Evolutionary conservation across 1,140 invertebrate genomes (phyloP).

Genomic region (Drosophila arizonae): DNA sequence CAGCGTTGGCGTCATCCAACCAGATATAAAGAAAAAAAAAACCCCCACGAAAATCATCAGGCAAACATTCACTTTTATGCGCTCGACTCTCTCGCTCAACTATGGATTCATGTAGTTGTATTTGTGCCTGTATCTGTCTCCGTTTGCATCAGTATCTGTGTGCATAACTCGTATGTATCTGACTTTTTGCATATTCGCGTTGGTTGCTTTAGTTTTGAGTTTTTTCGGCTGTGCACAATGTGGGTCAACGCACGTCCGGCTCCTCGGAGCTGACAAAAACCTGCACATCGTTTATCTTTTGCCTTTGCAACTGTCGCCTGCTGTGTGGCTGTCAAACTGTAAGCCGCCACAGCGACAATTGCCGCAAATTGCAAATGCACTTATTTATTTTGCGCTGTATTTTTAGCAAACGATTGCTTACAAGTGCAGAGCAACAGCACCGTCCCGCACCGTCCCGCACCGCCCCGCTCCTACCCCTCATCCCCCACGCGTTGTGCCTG

Average conservation of each 20-base stretch:
- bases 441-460: neutral
- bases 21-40: neutral
- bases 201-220: conserved; percentile 19
- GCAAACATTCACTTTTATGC: conserved; percentile 60
- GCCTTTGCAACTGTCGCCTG: conserved; percentile 60
- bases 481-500: neutral
- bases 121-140: neutral
- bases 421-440: conserved; percentile 44
- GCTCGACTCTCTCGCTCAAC: neutral
- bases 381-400: conserved; percentile 49
- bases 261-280: conserved; percentile 10
- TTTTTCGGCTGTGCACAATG: conserved; percentile 48
- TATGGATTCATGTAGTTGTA: conserved; percentile 13
- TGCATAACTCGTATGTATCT: conserved; percentile 41
- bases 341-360: conserved; percentile 57
- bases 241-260: conserved; percentile 71
- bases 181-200: conserved; percentile 41
- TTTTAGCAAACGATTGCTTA: conserved; percentile 74
- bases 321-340: conserved; percentile 57
- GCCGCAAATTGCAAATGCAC: conserved; percentile 70
- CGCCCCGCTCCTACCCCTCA: neutral
- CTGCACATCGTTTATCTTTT: conserved; percentile 71
- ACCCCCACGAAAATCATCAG: neutral
- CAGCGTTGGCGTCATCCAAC: conserved; percentile 30
- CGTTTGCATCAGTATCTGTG: conserved; percentile 14